Base-by-base conservation (phyloP, 2,797 vertebrate species). In the Furcifer pardalis region DNA sequence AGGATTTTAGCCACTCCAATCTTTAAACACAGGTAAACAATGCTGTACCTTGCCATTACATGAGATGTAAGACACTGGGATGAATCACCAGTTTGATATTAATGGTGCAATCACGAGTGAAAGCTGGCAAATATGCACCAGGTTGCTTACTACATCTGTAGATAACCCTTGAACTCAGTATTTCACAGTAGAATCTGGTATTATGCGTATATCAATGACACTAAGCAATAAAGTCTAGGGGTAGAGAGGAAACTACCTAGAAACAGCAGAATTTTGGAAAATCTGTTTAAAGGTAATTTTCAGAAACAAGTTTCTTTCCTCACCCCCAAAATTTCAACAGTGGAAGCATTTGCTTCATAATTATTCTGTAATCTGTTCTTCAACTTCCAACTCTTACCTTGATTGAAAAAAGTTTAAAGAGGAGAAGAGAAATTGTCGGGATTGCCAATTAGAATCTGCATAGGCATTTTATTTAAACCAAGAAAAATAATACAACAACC, bases 381-480 rank as follows among this genome's bases (percentile, higher is more conserved):
- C 59, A 69, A 68, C 62, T 40, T 63, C 82, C 59, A 49, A 65
- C 23, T 9, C 68, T 84, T 19, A 0, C 59, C 59, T 86, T 37
- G 79, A 13, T 77, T 89, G 79, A 73, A 78, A 77, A 82, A 91
- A 65, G 62, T 37, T n/a, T 66, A 59, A 10, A 35, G 3, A 37
- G 23, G 10, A 21, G 10, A n/a, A 32, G 9, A 46, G 84, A 80
- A 73, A 44, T 81, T 46, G 1, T 0, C 76, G 76, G 56, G 52
- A 72, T 68, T 79, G 59, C 59, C 4, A 46, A 3, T 42, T 83
- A 84, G 49, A 21, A 7, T 88, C 88, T 89, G 81, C 89, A 21
- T 1, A 19, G 49, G 56, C 37, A 4, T 1, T 85, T 84, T 63
- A 56, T 56, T 56, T 56, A 4, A 4, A 56, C 17, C 17, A 56